A percentile compares a stretch with the other conserved stretches of the same genome.
Conservation (phyloP, 1,140 invertebrate genomes). For the Ceratoteleas bidentatus region DNA sequence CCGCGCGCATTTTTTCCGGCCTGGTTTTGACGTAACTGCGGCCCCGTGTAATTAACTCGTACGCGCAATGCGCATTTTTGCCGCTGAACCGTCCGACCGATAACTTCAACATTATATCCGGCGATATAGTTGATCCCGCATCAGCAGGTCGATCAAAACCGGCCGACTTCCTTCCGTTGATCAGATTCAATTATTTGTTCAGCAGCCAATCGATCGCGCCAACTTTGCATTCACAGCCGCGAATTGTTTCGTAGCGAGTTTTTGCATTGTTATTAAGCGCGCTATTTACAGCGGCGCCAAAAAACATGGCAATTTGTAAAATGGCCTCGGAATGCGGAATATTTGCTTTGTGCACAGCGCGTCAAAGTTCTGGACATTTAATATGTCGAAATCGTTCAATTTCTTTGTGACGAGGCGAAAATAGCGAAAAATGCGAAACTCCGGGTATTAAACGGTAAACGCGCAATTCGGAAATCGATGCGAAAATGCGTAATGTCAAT, state of each 20-base stretch:
- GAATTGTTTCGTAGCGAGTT: background rate
- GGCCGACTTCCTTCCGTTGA: constrained; percentile 4
- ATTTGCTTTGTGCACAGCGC: constrained; percentile 2
- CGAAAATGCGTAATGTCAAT: too few relatives aligned
- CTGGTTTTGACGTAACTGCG: constrained; percentile 33
- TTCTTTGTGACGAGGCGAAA: background rate
- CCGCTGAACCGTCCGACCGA: constrained; percentile 5
- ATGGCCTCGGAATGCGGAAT: constrained; percentile 1
- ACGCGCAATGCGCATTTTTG: constrained; percentile 44
- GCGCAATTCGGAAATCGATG: too few relatives aligned
- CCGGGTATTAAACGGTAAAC: background rate
- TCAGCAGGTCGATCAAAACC: background rate
- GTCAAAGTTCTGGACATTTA: background rate
- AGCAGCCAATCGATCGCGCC: background rate
- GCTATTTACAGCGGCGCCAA: background rate
- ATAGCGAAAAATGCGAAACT: background rate
- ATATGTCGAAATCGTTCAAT: background rate
- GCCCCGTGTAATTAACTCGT: constrained; percentile 38
- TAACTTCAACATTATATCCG: constrained; percentile 28
- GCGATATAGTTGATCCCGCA: constrained; percentile 2
- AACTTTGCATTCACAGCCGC: background rate
- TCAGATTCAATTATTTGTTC: constrained; percentile 9
- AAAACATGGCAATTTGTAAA: background rate
- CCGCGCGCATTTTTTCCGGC: constrained; percentile 13
- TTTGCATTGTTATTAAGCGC: constrained; percentile 3